Conservation (phyloP, 2,888 invertebrate genomes). For the Mythimna albipuncta region DNA sequence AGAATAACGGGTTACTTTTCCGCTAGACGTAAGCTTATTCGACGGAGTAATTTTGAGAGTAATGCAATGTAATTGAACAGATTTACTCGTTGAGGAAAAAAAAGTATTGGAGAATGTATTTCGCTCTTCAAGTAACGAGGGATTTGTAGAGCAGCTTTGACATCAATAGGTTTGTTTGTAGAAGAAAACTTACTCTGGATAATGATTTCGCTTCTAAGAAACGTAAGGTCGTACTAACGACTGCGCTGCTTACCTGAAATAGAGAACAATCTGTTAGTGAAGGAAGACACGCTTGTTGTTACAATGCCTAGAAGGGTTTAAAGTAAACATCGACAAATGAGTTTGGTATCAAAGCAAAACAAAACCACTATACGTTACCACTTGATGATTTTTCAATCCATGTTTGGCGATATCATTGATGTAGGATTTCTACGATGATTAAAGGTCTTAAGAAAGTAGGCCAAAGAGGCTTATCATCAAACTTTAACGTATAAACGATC, state of each 20-base stretch:
- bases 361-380: no score
- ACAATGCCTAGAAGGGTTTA: slow-evolving; percentile 18
- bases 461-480: no score
- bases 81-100: slow-evolving; percentile 55
- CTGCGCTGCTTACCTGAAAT: slow-evolving; percentile 76
- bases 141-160: slow-evolving; percentile 68
- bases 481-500: no score
- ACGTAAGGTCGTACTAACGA: slow-evolving; percentile 66
- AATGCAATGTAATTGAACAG: slow-evolving; percentile 73
- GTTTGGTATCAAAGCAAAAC: not conserved
- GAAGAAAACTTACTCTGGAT: slow-evolving; percentile 69
- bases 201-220: slow-evolving; percentile 65
- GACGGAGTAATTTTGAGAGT: slow-evolving; percentile 67
- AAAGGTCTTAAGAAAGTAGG: no score
- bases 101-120: slow-evolving; percentile 47
- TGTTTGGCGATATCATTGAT: no score
- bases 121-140: slow-evolving; percentile 64
- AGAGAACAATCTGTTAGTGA: slow-evolving; percentile 56
- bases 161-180: slow-evolving; percentile 69
- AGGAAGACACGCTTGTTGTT: slow-evolving; percentile 20
- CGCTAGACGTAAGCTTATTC: slow-evolving; percentile 63
- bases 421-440: no score
- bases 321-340: not conserved
- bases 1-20: slow-evolving; percentile 63
- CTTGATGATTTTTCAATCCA: no score